phyloP scores from a whole-genome alignment of 2,113 vertebrate species.

The Cryptotis parvus region DNA sequence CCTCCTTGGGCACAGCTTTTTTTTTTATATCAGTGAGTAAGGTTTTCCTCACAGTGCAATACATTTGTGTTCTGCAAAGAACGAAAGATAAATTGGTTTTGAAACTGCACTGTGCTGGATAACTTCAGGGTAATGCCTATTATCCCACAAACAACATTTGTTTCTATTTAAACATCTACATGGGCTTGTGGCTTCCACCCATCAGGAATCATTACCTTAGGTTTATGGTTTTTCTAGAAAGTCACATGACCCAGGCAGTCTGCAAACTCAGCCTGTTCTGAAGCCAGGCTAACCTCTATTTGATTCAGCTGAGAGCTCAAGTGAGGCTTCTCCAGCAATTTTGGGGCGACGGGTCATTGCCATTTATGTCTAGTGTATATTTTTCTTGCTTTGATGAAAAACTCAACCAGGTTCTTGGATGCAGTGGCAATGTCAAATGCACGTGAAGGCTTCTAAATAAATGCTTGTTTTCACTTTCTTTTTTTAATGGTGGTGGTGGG shows the following conservation, averaged over 20 bases:
- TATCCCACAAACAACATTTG: slow-evolving; percentile 17
- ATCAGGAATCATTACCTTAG: neutral
- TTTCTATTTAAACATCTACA: neutral
- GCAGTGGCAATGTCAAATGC: neutral
- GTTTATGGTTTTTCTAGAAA: slow-evolving; percentile 23
- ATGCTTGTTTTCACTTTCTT: neutral
- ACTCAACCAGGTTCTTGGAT: neutral
- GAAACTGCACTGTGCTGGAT: neutral
- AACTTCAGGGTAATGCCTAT: slow-evolving; percentile 27
- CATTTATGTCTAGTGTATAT: neutral
- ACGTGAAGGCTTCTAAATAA: neutral
- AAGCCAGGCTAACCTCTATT: neutral
- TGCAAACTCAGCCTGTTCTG: neutral
- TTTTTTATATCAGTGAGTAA: slow-evolving; percentile 47
- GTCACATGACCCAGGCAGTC: neutral
- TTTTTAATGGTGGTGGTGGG: no score
- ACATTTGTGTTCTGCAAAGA: neutral
- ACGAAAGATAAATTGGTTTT: slow-evolving; percentile 43
- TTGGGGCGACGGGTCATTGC: neutral
- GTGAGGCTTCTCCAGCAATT: neutral
- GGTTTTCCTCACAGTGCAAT: slow-evolving; percentile 50
- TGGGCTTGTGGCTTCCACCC: neutral
- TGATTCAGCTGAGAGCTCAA: neutral
- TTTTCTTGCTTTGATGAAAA: neutral
- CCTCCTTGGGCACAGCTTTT: slow-evolving; percentile 57